Conservation (phyloP, 2,888 invertebrate genomes). For the Argyresthia goedartella region DNA sequence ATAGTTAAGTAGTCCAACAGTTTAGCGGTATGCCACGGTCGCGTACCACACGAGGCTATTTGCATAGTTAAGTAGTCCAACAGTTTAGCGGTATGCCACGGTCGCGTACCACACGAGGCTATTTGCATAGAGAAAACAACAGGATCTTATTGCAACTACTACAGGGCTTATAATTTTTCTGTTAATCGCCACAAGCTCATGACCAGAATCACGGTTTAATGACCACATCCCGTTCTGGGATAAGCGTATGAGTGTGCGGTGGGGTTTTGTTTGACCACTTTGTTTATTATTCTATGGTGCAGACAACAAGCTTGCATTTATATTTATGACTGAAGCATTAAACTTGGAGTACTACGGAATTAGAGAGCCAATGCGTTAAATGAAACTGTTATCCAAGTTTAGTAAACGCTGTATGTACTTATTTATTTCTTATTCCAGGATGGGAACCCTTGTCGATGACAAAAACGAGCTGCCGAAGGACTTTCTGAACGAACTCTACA, state of each 20-base stretch:
- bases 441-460: constrained; percentile 71
- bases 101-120: constrained; percentile 10
- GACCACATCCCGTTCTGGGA: constrained; percentile 61
- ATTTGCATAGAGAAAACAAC: not conserved
- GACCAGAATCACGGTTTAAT: constrained; percentile 33
- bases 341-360: no score
- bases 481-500: constrained; percentile 79
- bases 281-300: constrained; percentile 46
- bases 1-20: constrained; percentile 21
- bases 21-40: no score
- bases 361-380: no score
- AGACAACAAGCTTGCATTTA: constrained; percentile 31
- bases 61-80: constrained; percentile 22
- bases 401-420: no score
- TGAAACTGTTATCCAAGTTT: no score
- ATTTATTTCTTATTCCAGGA: constrained; percentile 52
- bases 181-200: not conserved
- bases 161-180: not conserved
- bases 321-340: no score
- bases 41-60: no score
- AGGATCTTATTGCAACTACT: not conserved
- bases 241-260: constrained; percentile 38
- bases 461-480: constrained; percentile 75
- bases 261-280: constrained; percentile 40
- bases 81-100: constrained; percentile 22